Evolutionary conservation across 2,888 invertebrate species (phyloP), one percentile per base, ranked within the genome.

Genomic region (Mongoloraphidia duomilia): DNA sequence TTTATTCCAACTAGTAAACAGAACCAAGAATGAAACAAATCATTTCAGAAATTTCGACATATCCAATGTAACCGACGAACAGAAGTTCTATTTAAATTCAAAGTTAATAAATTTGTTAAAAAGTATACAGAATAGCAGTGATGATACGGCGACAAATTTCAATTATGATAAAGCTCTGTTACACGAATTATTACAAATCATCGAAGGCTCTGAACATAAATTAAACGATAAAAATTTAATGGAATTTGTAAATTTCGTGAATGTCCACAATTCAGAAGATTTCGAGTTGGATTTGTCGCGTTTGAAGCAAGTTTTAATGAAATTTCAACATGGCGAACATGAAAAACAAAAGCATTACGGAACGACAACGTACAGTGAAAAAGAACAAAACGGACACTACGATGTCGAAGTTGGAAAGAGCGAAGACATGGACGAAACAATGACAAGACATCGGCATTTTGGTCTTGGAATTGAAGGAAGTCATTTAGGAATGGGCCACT

Each of bases 161-260:
- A 60, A 59, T 34, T 60, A 63, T 41, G 65, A 66, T 50, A 61
- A 60, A 47, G 57, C 60, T 5, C 59, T 63, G 44, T 51, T 64
- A 8, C 59, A 57, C 33, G 62, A 65, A 34, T 48, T 65, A 6
- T 50, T 65, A 14, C 55, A 59, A 33, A 56, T 62, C 1, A 59
- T 66, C 5, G 63, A 65, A 50, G 60, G 60, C 10, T 52, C 59
- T 8, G 58, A 61, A 47, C 54, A 56, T 35, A 58, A 61, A 37
- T 46, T 63, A 9, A 65, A 53, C 47, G 63, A 64, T 42, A 60
- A 63, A 47, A 62, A 61, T 49, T 56, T 67, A 26, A 60, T 61
- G 47, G 61, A 65, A 11, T 63, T 67, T 51, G 63, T 67, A 2
- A 66, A 66, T 48, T 63, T 60, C 44, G 58, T 65, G 2, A 65